A percentile compares a stretch with the other conserved stretches of the same genome.
Evolutionary conservation across 2,888 invertebrate species (phyloP).

Genomic region (Drosophila paranaensis): DNA sequence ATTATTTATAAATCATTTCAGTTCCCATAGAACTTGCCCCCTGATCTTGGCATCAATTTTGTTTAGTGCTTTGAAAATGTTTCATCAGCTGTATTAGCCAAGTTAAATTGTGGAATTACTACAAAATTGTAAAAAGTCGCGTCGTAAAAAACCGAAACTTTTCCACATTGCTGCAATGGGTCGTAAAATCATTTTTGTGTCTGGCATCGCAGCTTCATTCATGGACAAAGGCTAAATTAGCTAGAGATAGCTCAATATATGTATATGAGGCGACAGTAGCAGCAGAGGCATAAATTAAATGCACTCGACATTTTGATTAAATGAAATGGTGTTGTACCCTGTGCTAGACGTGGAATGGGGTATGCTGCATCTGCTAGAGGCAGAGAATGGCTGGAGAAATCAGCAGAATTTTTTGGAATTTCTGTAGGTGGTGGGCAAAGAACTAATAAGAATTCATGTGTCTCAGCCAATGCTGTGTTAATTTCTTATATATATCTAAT

Average conservation of each 20-base stretch:
- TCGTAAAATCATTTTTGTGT: conserved; percentile 36
- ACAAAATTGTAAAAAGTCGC: conserved; percentile 2
- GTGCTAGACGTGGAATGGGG: background rate
- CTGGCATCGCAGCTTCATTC: conserved; percentile 36
- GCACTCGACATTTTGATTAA: conserved; percentile 63
- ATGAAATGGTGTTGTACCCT: conserved; percentile 28
- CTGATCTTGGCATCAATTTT: conserved; percentile 47
- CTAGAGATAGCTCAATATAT: conserved; percentile 28
- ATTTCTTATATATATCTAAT: no score
- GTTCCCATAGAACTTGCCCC: conserved; percentile 32
- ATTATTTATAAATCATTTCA: conserved; percentile 41
- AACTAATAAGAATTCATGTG: no score
- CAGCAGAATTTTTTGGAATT: background rate
- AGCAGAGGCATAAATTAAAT: conserved; percentile 60
- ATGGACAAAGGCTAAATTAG: conserved; percentile 27
- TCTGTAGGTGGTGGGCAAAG: background rate
- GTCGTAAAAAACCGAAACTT: conserved; percentile 24
- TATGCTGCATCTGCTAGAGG: background rate
- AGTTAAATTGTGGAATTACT: conserved; percentile 33
- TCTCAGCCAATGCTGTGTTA: no score
- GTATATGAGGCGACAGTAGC: conserved; percentile 49
- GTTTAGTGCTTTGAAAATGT: conserved; percentile 30
- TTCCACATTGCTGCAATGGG: conserved; percentile 23
- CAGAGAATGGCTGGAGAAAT: background rate
- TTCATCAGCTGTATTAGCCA: conserved; percentile 37